Base-by-base conservation (phyloP, 2,888 invertebrate species). In the Anticlea derivata region DNA sequence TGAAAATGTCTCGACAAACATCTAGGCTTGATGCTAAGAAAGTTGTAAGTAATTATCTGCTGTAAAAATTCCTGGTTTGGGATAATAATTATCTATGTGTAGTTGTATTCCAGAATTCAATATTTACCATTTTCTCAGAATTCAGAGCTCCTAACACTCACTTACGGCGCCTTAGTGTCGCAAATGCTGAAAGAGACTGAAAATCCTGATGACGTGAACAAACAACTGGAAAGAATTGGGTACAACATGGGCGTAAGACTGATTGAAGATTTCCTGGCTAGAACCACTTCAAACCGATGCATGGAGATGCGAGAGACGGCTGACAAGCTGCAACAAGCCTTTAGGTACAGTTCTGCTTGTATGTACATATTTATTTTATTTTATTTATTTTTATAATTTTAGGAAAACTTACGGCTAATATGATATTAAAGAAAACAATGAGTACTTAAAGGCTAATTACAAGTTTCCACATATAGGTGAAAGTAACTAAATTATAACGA, bases 181-280 rank as follows among this genome's bases (percentile, higher is more conserved):
- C 99, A 99, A 91, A 94, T 99, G 92, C 87, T 99, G 11, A 97
- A 98, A 81, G 99, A 99, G 80, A 96, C 96, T 68, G 99, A 99
- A 78, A 98, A 97, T 83, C 95, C 97, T 3, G 99, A 99, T 27
- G 99, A 99, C 89, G 99, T 99, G 0, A 99, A 99, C 80, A 98
- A 98, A 73, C 99, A 99, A 74, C 86, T 99, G 52, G 98, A 98
- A 73, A 91, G 97, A 74, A 95, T 98, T 86, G 99, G 99, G 2
- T 99, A 99, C 80, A 99, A 99, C 77, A 99, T 99, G 94, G 99
- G 99, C 7, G 95, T 99, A 43, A 93, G 99, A 33, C 87, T 99
- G 27, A 98, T 99, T 55, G 99, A 99, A 89, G 99, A 99, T 78
- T 99, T 98, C 72, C 90, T 99, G 6, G 98, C 99, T 0, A 93